Evolutionary conservation across 2,797 vertebrate genomes (phyloP).

Genomic region (Caiman crocodilus): DNA sequence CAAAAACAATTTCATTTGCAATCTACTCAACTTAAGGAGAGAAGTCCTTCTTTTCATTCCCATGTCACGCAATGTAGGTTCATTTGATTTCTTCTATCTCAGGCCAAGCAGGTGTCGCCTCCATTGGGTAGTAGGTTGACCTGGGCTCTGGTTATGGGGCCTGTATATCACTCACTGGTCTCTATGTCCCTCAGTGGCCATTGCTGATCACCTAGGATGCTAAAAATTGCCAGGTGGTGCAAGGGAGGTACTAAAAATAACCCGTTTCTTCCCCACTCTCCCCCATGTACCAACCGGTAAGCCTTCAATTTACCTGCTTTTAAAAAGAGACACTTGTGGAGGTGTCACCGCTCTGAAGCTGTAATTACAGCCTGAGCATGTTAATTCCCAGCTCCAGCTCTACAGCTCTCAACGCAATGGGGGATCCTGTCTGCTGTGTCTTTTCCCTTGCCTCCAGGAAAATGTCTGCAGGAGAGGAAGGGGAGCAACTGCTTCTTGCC

Average conservation of each 20-base stretch:
- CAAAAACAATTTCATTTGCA: neutral
- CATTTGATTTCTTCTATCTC: neutral
- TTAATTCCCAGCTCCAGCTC: slow-evolving; percentile 78
- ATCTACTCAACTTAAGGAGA: neutral
- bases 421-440: slow-evolving; percentile 73
- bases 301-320: slow-evolving; percentile 84
- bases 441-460: slow-evolving; percentile 22
- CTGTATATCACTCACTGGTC: neutral
- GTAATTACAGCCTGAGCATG: slow-evolving; percentile 83
- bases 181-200: neutral
- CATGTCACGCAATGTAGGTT: neutral
- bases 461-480: slow-evolving; percentile 26
- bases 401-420: slow-evolving; percentile 39
- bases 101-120: neutral
- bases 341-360: slow-evolving; percentile 82
- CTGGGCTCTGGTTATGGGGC: neutral
- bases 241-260: slow-evolving; percentile 73
- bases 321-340: slow-evolving; percentile 79
- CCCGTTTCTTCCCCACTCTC: slow-evolving; percentile 1
- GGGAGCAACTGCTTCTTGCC: neutral
- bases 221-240: neutral
- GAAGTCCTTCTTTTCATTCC: neutral
- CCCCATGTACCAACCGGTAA: slow-evolving; percentile 64
- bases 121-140: neutral
- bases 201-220: neutral